Evolutionary conservation across 1,140 invertebrate species (phyloP), one percentile per base, ranked within the genome.

Genomic region (Heliconius hewitsoni): DNA sequence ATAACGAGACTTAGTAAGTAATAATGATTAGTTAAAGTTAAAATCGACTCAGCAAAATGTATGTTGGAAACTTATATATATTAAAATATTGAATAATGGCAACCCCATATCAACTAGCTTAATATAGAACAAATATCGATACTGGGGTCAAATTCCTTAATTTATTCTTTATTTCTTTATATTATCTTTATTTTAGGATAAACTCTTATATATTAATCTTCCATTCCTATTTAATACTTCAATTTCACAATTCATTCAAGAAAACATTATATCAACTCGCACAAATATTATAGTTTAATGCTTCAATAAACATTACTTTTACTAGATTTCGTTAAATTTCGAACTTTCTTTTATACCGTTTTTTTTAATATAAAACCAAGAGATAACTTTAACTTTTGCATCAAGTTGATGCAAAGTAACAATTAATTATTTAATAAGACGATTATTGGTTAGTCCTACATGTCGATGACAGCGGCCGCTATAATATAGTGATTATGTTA

Each of bases 81-180:
- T 23, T 60, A 27, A 27, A n/a, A 60, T 60, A 60, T 60, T 60
- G 55, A 23, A 60, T n/a, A n/a, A n/a, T 66, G 11, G n/a, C 27
- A 66, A 30, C 60, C 60, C 60, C 60, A 30, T 30, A 27, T 66
- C 60, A 66, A 66, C 60, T 66, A 27, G 60, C 60, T 66, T 66
- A 27, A 66, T 66, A n/a, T 66, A 66, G 27, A 66, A 66, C 11
- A 27, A 23, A 30, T 30, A 66, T 30, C 13, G 23, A n/a, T 30
- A 30, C 13, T 23, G 60, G 60, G 27, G 23, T 27, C 60, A 5
- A 5, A 66, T 27, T 13, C 23, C 55, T 57, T 23, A 9, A 57
- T 23, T 57, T 23, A 23, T n/a, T n/a, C n/a, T 57, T 57, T 57
- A 57, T 57, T 57, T 23, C 19, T 23, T n/a, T 19, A 55, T 23